Evolutionary conservation across 1,140 invertebrate genomes (phyloP), one percentile per base, ranked within the genome.

Genomic region (Ceratosolen fusciceps): DNA sequence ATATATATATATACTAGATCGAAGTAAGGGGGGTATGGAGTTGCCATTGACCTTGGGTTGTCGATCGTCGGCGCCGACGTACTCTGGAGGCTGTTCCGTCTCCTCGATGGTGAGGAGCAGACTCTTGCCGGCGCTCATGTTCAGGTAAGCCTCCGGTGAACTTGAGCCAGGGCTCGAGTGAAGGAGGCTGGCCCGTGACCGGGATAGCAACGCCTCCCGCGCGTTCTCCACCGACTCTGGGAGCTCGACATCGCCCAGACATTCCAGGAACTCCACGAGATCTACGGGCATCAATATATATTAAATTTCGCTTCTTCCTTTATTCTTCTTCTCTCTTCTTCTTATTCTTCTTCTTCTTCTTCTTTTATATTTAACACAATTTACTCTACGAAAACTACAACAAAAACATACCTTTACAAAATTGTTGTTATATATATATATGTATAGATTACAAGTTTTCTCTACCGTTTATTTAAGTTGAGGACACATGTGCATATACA

Each of bases 251-350:
- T 88, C 84, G 10, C 43, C 68, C 0, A 90, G 74, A 0, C 70
- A 81, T 73, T 90, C 88, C 31, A 90, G 79, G 79, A 90, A 90
- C 19, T 87, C 82, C n/a, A 88, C 83, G 16, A 87, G 76, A 54
- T 90, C 89, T 89, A 62, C 2, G 70, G 49, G 34, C 62, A 26
- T 34, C 0, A 74, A 31, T 16, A 34, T 72, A 54, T 16, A 21
- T 39, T 7, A 47, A 16, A 7, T 47, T 47, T 16, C 16, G 43
- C 43, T 47, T 47, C 7, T 47, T 47, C 43, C 7, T 47, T 47
- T 9, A 47, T 9, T 47, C 16, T 47, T 47, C n/a, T n/a, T n/a
- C n/a, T n/a, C n/a, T n/a, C n/a, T n/a, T n/a, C n/a, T n/a, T n/a
- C n/a, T n/a, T n/a, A n/a, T n/a, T n/a, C n/a, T n/a, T n/a, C n/a